Evolutionary conservation across 2,888 invertebrate genomes (phyloP).

Genomic region (Brachynemurus nebulosus): DNA sequence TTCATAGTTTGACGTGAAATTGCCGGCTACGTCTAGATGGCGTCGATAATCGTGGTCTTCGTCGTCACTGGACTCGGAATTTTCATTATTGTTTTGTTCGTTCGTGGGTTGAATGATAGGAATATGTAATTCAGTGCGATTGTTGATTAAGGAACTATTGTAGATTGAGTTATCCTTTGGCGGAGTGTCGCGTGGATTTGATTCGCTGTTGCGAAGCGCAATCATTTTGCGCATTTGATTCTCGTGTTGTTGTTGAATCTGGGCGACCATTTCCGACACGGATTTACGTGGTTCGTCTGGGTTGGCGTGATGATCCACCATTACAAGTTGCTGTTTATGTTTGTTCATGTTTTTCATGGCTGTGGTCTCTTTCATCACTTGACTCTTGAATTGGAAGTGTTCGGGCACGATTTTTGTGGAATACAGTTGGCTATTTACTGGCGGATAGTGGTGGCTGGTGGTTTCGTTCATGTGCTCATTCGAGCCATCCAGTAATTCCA

Average conservation of each 20-base stretch:
- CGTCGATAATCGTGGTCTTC: conserved; percentile 36
- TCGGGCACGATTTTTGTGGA: conserved; percentile 29
- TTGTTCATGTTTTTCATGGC: neutral
- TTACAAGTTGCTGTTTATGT: neutral
- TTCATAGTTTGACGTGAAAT: conserved; percentile 45
- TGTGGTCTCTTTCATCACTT: conserved; percentile 6
- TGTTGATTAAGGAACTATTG: conserved; percentile 8
- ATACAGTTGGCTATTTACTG: conserved; percentile 27
- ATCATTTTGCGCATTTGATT: conserved; percentile 33
- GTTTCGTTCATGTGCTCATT: too few species aligned
- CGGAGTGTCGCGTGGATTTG: conserved; percentile 29
- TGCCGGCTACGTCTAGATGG: conserved; percentile 35
- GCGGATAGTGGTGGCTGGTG: conserved; percentile 21
- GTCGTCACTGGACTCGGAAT: conserved; percentile 44
- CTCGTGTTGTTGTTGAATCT: conserved; percentile 31
- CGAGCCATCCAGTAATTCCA: conserved; percentile 30
- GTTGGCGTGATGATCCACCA: conserved; percentile 23
- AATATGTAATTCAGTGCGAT: conserved; percentile 23
- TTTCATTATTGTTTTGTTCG: conserved; percentile 27
- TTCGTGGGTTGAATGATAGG: conserved; percentile 12
- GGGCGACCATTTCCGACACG: conserved; percentile 49
- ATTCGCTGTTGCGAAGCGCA: too few species aligned
- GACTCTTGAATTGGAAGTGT: conserved; percentile 8
- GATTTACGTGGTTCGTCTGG: conserved; percentile 34
- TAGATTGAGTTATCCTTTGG: conserved; percentile 17